These are phyloP conservation scores for Formica exsecta DNA, from an alignment of 1,140 invertebrate genomes.

Conservation along the genomic window DNA sequence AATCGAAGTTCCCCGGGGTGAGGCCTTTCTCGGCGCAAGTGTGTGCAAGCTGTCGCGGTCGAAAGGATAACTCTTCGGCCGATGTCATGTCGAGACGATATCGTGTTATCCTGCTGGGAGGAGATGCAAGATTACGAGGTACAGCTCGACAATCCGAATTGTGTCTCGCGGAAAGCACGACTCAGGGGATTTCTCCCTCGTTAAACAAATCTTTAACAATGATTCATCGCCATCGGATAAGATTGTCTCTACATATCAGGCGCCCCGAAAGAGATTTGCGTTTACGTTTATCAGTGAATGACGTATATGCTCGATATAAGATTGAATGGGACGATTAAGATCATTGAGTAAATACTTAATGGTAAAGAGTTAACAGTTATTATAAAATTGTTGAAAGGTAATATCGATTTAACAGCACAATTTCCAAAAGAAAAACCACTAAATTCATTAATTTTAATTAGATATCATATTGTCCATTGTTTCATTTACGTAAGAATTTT, in stretches of 20 bases:
- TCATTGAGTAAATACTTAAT: not conserved
- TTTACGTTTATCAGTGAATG: not conserved
- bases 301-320: not conserved
- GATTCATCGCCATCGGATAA: not conserved
- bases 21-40: constrained; percentile 7
- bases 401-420: not conserved
- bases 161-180: not conserved
- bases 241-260: not conserved
- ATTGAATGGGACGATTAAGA: not conserved
- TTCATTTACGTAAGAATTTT: not conserved
- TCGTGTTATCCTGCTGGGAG: constrained; percentile 14
- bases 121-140: constrained; percentile 9
- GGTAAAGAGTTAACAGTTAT: not conserved
- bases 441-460: not conserved
- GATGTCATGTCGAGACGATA: not conserved
- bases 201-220: constrained; percentile 36
- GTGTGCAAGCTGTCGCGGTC: constrained; percentile 11
- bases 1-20: constrained; percentile 12
- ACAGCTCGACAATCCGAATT: not conserved
- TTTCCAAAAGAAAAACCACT: not conserved
- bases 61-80: not conserved
- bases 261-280: not conserved
- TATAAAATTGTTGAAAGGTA: not conserved
- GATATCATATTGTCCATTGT: not conserved
- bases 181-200: not conserved